phyloP scores from a whole-genome alignment of 2,113 vertebrate species.

The Cacatua alba region DNA sequence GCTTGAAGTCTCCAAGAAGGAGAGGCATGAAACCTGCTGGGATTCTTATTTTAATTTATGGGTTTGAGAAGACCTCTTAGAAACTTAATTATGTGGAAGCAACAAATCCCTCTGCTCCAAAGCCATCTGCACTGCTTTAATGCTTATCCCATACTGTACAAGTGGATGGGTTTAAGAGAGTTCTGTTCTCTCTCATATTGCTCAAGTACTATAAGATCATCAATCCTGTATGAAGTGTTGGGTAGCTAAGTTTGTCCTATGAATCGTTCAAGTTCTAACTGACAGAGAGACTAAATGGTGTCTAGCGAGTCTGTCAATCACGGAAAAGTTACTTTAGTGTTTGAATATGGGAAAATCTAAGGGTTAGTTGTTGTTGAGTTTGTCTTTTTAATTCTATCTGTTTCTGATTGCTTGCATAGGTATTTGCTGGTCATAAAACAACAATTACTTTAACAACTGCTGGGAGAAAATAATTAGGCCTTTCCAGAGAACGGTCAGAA shows the following conservation, averaged over 20 bases:
- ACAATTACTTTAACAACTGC: background rate
- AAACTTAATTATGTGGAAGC: background rate
- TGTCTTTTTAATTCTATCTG: background rate
- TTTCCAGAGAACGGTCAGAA: background rate
- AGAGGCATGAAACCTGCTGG: background rate
- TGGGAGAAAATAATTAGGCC: constrained; percentile 8
- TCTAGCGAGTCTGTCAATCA: background rate
- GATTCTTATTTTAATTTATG: background rate
- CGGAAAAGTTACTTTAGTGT: background rate
- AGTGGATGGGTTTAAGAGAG: background rate
- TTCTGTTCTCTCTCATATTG: background rate
- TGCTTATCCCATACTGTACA: background rate
- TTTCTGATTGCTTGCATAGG: background rate
- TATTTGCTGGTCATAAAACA: constrained; percentile 6
- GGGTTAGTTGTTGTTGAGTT: background rate
- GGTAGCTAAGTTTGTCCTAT: background rate
- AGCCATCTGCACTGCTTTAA: background rate
- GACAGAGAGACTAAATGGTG: background rate
- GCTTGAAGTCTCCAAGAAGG: background rate
- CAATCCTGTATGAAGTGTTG: background rate
- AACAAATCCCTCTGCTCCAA: background rate
- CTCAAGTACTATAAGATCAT: background rate
- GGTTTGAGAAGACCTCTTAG: background rate
- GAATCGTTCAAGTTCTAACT: background rate
- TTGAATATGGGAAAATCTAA: background rate